Base-by-base conservation (phyloP, 2,888 invertebrate species). In the Cerastis leucographa region DNA sequence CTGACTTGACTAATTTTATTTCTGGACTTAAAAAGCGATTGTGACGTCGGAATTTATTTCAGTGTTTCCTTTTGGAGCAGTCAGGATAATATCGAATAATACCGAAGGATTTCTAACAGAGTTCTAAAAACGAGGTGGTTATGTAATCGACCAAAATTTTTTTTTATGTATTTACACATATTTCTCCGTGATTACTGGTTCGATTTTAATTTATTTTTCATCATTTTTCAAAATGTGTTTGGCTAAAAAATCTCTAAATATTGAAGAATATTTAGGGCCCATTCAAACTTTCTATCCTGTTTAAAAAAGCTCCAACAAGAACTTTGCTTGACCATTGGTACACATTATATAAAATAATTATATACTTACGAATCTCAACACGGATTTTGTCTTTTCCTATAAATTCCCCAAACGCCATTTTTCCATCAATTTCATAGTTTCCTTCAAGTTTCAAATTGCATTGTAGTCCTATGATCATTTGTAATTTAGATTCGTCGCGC, bases 401-500 rank as follows among this genome's bases (percentile, higher is more conserved):
- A 6, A 78, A 22, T 3, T 56, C n/a, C 0, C 71, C 0, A 1
- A 54, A 0, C 0, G 81, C 46, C 0, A 84, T 0, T 5, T 59
- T 42, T 25, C 87, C 87, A n/a, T 68, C 2, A 29, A 85, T 22
- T 25, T 74, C 71, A 44, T 87, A 85, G 0, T 54, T 5, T 40
- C 85, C 78, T 1, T 73, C 56, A 22, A 78, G 19, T 19, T 51
- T 72, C 19, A 77, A 12, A n/a, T 9, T 4, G 35, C 85, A 87
- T 35, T 46, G 7, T 9, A 87, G 0, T 67, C n/a, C 44, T 1
- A 86, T 0, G 8, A 0, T 0, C 0, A 81, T 25, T 12, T 65
- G 40, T 7, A 70, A 65, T 19, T 75, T 76, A 8, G 22, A 11
- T 35, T 1, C 0, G 8, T 77, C 59, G 44, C 51, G 83, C 0